Percentiles rank a stretch among this genome's conserved stretches.
phyloP scores from a whole-genome alignment of 1,140 invertebrate species.

The Drosophila bipectinata region DNA sequence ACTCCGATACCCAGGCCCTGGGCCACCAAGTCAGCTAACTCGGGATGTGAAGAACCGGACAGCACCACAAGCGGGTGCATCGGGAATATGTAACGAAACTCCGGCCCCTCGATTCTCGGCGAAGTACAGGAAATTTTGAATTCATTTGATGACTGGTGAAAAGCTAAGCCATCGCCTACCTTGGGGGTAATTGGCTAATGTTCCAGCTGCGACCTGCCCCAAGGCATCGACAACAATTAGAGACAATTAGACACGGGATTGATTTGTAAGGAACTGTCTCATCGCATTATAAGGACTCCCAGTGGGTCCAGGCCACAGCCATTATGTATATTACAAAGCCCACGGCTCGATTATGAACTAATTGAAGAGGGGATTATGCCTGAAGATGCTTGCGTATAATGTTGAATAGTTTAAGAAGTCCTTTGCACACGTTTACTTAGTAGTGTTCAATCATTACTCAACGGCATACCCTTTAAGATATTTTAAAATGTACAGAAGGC shows the following conservation, averaged over 20 bases:
- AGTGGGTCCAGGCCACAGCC: not conserved
- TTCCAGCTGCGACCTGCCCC: conserved; percentile 6
- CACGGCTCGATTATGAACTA: not conserved
- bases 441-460: not conserved
- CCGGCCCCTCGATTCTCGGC: not conserved
- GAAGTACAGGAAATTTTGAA: conserved; percentile 1
- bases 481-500: too few species aligned
- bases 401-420: not conserved
- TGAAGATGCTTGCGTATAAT: not conserved
- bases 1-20: not conserved
- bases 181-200: conserved; percentile 33
- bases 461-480: not conserved
- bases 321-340: conserved; percentile 25
- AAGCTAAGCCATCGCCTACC: not conserved
- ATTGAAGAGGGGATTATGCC: not conserved
- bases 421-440: not conserved
- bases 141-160: too few species aligned
- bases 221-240: conserved; percentile 31
- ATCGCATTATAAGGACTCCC: conserved; percentile 12
- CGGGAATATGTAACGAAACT: not conserved
- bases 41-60: conserved; percentile 20
- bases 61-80: conserved; percentile 9
- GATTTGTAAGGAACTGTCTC: conserved; percentile 22
- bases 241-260: conserved; percentile 35
- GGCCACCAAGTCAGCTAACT: conserved; percentile 7